Conservation (phyloP, 2,888 invertebrate species). For the Dicyrtomina minuta region DNA sequence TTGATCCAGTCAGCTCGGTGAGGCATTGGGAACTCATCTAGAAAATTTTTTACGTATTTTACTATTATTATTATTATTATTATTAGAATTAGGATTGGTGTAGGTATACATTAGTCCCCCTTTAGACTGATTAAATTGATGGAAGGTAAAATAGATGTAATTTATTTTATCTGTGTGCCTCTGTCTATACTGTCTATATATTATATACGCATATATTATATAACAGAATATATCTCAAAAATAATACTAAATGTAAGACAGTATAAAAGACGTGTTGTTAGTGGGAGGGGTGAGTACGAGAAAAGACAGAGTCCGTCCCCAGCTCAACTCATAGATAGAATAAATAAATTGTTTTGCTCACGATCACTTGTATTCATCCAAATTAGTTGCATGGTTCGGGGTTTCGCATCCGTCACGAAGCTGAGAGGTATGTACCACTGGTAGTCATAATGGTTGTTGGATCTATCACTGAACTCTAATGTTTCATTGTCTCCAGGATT, state of each 20-base stretch:
- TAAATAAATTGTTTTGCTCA: neutral
- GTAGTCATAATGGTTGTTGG: constrained; percentile 1
- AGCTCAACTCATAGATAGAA: no score
- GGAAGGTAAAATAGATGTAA: neutral
- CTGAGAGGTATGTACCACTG: constrained; percentile 76
- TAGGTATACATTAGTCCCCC: neutral
- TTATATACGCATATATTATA: no score
- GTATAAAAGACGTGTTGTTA: no score
- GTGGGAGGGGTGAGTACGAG: neutral
- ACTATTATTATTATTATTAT: neutral
- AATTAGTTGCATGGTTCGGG: constrained; percentile 63
- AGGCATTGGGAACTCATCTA: constrained; percentile 55
- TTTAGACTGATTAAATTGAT: no score
- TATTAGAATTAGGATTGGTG: neutral
- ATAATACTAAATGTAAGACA: no score
- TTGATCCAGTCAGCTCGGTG: constrained; percentile 72
- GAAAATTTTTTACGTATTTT: constrained; percentile 14
- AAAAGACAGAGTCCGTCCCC: neutral
- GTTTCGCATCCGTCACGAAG: constrained; percentile 69
- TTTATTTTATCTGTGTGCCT: neutral
- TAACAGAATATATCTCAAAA: no score
- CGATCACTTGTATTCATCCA: constrained; percentile 78
- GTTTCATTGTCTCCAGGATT: constrained; percentile 55
- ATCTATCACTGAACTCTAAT: constrained; percentile 48
- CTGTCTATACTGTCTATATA: neutral